These are phyloP conservation scores for Drosophila repletoides DNA, from an alignment of 1,140 invertebrate genomes.

Conservation along the genomic window DNA sequence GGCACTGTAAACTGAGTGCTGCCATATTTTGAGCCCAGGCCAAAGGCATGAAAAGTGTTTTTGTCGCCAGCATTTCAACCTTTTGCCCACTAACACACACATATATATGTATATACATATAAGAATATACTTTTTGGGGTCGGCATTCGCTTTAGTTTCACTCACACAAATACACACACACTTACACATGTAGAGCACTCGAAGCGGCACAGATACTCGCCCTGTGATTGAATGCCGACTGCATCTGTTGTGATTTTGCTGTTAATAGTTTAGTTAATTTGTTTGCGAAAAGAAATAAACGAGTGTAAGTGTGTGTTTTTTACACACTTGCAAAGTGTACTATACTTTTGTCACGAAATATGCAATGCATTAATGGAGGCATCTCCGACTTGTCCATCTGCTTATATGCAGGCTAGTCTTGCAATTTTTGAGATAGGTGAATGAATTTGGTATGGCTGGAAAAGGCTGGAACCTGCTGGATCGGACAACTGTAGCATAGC, in stretches of 20 bases:
- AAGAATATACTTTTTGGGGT: slow-evolving; percentile 12
- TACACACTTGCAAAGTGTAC: no score
- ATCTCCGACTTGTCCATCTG: no score
- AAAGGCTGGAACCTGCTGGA: no score
- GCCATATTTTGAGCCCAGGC: slow-evolving; percentile 61
- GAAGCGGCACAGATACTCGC: slow-evolving; percentile 52
- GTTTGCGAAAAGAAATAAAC: slow-evolving; percentile 46
- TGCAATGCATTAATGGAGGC: no score
- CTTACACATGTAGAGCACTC: slow-evolving; percentile 32
- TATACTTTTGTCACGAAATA: no score
- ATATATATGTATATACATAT: neutral
- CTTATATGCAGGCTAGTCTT: no score
- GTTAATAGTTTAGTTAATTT: slow-evolving; percentile 78
- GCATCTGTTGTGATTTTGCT: slow-evolving; percentile 79
- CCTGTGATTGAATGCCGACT: slow-evolving; percentile 71
- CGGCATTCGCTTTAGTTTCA: slow-evolving; percentile 54
- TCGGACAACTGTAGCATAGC: no score
- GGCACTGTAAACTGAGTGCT: slow-evolving; percentile 14
- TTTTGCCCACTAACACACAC: slow-evolving; percentile 29
- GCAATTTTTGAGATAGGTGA: no score
- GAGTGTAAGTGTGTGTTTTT: neutral
- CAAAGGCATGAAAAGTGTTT: slow-evolving; percentile 63
- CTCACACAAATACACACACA: neutral
- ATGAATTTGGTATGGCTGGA: no score
- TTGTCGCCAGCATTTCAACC: slow-evolving; percentile 53